phyloP scores from a whole-genome alignment of 2,113 vertebrate genomes.

The Grammomys dolichurus region DNA sequence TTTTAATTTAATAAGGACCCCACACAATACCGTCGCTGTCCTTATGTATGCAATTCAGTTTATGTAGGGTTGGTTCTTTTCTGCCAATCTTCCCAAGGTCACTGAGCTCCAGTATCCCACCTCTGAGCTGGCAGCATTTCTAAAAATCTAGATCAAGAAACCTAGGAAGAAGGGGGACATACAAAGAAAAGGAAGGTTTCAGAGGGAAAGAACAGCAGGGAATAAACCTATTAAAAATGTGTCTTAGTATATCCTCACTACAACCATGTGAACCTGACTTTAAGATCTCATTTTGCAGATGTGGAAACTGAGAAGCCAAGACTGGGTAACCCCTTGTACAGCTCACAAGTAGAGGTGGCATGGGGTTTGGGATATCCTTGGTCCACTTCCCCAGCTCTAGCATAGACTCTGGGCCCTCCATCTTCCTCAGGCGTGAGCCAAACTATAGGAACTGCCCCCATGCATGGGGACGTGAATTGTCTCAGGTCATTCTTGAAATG shows the following conservation, averaged over 20 bases:
- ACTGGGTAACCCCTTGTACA: not conserved
- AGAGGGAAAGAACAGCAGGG: not conserved
- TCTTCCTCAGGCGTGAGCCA: not conserved
- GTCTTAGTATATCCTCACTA: not conserved
- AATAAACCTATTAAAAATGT: not conserved
- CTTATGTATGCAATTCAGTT: not conserved
- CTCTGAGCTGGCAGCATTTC: not conserved
- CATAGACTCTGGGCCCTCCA: not conserved
- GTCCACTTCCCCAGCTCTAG: not conserved
- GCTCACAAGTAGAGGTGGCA: not conserved
- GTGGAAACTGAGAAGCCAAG: not conserved
- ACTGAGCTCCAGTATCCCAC: not conserved
- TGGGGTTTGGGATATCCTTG: not conserved
- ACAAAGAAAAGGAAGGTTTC: not conserved
- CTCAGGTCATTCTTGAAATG: not conserved
- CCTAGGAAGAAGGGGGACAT: not conserved
- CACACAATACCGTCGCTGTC: not conserved
- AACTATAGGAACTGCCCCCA: not conserved
- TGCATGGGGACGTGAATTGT: not conserved
- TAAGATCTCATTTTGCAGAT: not conserved
- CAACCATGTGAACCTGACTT: not conserved
- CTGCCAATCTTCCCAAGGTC: not conserved
- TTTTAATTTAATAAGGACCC: conserved; percentile 56
- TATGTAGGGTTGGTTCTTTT: not conserved
- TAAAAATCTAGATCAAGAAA: not conserved